A percentile compares a stretch with the other conserved stretches of the same genome.
Evolutionary conservation across 2,888 invertebrate species (phyloP).

Genomic region (Eretmocerus hayati): DNA sequence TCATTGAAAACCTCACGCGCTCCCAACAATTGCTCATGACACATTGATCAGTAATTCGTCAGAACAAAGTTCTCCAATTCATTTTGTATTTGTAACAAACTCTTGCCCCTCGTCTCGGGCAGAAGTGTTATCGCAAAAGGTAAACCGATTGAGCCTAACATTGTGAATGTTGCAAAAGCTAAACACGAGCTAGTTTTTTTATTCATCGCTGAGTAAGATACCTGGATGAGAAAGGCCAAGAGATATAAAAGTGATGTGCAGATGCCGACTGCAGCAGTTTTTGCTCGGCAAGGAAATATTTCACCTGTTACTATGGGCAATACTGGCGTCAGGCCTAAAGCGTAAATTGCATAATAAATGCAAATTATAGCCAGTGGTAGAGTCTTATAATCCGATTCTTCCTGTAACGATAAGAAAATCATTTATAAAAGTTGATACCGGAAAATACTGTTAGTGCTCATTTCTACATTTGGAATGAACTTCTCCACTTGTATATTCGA

Average conservation of each 20-base stretch:
- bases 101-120: conserved; percentile 24
- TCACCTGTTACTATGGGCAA: conserved; percentile 27
- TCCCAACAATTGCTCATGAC: too few relatives aligned
- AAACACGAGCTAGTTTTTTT: conserved; percentile 16
- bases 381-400: conserved; percentile 1
- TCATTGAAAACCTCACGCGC: too few relatives aligned
- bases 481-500: too few relatives aligned
- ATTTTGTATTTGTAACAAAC: conserved; percentile 22
- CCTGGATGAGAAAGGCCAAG: conserved; percentile 19
- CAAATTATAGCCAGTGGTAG: conserved; percentile 17
- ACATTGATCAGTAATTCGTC: too few relatives aligned
- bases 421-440: too few relatives aligned
- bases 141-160: conserved; percentile 25
- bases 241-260: conserved; percentile 24
- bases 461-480: too few relatives aligned
- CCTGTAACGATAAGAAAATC: too few relatives aligned
- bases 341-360: conserved; percentile 26
- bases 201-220: conserved; percentile 16
- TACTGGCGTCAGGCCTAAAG: conserved; percentile 26
- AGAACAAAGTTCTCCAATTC: conserved; percentile 18
- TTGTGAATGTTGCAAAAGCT: conserved; percentile 23
- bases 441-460: too few relatives aligned
- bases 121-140: conserved; percentile 20
- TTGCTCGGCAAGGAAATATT: conserved; percentile 25
- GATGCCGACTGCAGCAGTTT: conserved; percentile 22